These are phyloP conservation scores for Aphelinus certus DNA, from an alignment of 1,140 invertebrate species.

Conservation along the genomic window DNA sequence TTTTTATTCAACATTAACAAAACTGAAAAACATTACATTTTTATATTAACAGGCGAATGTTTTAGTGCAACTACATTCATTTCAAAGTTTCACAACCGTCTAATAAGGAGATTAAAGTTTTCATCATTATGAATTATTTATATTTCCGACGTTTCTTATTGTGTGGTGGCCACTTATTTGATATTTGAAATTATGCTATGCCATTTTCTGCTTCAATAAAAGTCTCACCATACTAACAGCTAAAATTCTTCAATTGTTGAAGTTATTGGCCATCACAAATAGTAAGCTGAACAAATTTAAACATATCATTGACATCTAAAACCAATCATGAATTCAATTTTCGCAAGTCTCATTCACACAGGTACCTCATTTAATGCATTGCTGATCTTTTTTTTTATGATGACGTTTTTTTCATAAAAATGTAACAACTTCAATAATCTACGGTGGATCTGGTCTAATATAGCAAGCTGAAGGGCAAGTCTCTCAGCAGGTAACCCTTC, in stretches of 20 bases:
- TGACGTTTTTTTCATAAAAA: constrained; percentile 56
- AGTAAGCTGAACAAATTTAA: background rate
- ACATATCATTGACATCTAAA: background rate
- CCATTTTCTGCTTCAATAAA: no score
- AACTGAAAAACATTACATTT: background rate
- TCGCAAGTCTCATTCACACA: constrained; percentile 26
- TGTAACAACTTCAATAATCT: constrained; percentile 61
- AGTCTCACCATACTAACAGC: no score
- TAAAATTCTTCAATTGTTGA: no score
- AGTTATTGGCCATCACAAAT: no score
- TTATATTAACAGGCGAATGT: no score
- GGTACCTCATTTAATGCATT: constrained; percentile 47
- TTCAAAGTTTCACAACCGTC: background rate
- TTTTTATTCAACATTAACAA: constrained; percentile 24
- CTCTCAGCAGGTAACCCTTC: constrained; percentile 79
- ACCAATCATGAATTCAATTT: no score
- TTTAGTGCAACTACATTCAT: background rate
- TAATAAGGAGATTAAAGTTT: no score
- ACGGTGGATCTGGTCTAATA: constrained; percentile 69
- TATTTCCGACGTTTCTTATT: no score
- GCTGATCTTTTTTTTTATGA: constrained; percentile 53
- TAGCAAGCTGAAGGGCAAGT: constrained; percentile 84
- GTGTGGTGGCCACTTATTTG: no score
- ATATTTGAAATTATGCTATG: no score
- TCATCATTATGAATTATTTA: no score